Base-by-base conservation (phyloP, 2,888 invertebrate species). In the Chloroclysta siterata region DNA sequence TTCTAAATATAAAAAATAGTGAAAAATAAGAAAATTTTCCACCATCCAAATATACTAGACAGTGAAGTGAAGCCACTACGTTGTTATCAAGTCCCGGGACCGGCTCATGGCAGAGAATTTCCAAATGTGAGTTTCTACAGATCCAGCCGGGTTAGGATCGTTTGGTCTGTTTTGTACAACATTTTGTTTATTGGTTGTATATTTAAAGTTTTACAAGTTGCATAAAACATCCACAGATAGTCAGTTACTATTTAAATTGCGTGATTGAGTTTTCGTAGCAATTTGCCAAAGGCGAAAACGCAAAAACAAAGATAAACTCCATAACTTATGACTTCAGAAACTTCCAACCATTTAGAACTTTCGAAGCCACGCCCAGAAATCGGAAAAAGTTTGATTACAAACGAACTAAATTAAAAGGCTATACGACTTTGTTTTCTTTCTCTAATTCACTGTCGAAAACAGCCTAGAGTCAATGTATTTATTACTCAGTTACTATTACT, bases 301-400 rank as follows among this genome's bases (percentile, higher is more conserved):
- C 56, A 62, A 69, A 70, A 70, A 70, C 70, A 70, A 67, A 69
- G 69, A 69, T 69, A 66, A 67, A 68, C 62, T 70, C 53, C 15
- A 64, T 66, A 66, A 64, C 69, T 69, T 68, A 71, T 63, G 69
- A 59, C 60, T 70, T 65, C 44, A 14, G 44, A 65, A 69, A 68
- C 60, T 69, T 68, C 48, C n/a, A 68, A 63, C 58, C 60, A 57
- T 64, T 66, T 66, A 65, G 60, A 70, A 68, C 53, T 68, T 65
- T 61, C 58, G 44, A 63, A 66, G 59, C 66, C 69, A 60, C 66
- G 55, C 47, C 57, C 39, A 58, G 63, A 65, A 68, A 70, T 70
- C 68, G 71, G 66, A 65, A 70, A 72, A 73, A 73, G 70, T 73
- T 73, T 70, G 63, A 69, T 71, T 71, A 60, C 65, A 53, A 73